Evolutionary conservation across 2,888 invertebrate genomes (phyloP).

Genomic region (Malthinus flaveolus): DNA sequence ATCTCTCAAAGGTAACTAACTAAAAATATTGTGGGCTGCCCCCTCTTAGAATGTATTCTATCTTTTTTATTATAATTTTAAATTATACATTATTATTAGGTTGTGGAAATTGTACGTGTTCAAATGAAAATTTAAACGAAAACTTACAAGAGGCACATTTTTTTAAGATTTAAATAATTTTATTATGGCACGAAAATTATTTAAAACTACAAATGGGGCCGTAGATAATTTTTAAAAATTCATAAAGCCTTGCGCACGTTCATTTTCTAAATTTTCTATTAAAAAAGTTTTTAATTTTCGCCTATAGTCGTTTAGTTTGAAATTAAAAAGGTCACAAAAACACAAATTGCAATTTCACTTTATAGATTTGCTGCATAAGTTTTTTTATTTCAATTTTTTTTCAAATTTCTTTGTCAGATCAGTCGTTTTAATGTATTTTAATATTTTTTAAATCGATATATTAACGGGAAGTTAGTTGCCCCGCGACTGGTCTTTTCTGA

Average conservation of each 20-base stretch:
- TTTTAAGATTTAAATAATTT: conserved; percentile 13
- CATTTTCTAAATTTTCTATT: conserved; percentile 21
- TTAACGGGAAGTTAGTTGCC: conserved; percentile 61
- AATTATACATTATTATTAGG: conserved; percentile 40
- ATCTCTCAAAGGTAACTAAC: conserved; percentile 92
- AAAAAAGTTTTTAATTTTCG: conserved; percentile 32
- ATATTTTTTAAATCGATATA: conserved; percentile 19
- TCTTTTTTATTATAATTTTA: conserved; percentile 44
- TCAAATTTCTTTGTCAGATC: conserved; percentile 44
- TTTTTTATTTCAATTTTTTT: conserved; percentile 23
- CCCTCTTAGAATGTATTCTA: conserved; percentile 56
- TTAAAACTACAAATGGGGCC: conserved; percentile 9
- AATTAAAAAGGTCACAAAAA: conserved; percentile 49
- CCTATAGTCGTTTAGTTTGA: conserved; percentile 47
- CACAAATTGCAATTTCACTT: conserved; percentile 55
- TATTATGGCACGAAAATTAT: conserved; percentile 7
- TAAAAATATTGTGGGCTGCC: conserved; percentile 55
- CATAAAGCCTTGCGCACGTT: neutral
- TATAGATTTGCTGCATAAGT: conserved; percentile 55
- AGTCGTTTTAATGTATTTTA: conserved; percentile 44
- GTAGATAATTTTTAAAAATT: neutral
- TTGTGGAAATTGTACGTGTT: conserved; percentile 49
- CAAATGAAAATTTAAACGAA: conserved; percentile 34
- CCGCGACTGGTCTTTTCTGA: conserved; percentile 72
- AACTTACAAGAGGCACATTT: neutral